Evolutionary conservation across 2,888 invertebrate species (phyloP), one percentile per base, ranked within the genome.

Genomic region (Escarpia spicata): DNA sequence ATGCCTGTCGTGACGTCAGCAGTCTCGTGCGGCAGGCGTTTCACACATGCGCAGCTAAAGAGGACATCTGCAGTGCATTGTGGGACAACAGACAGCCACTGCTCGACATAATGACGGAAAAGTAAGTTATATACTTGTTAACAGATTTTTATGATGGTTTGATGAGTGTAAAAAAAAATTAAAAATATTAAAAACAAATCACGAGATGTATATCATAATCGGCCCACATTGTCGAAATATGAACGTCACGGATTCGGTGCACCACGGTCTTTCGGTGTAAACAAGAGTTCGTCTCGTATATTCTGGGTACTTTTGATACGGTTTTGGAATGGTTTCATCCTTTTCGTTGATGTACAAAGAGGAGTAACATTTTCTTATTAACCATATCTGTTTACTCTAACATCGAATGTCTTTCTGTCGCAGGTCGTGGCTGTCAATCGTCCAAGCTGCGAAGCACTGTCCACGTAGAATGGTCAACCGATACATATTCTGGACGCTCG

Each of bases 51-150:
- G 75, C 75, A 26, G 75, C 75, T 6, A 75, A 75, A n/a, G 75
- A 75, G 26, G 75, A 75, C n/a, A 75, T 75, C 75, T 75, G 75
- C 75, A 75, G 26, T 75, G n/a, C 75, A 75, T 75, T 75, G 26
- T 75, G 75, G 75, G 75, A 75, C 19, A 75, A 75, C 75, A 75
- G 75, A n/a, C 75, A 75, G 75, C 75, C 75, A n/a, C 75, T 75
- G 6, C 75, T 75, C 75, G 75, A 19, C 19, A n/a, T 75, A 75
- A 75, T 75, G 75, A 75, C 75, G 75, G 75, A 75, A 75, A 75
- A 75, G 75, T 75, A 26, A 75, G 75, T 26, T 75, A 75, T 26
- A 26, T 6, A 75, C 3, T 75, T 75, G 37, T 37, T 37, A 37
- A 37, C 37, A 37, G 37, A 0, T 37, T 37, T 37, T 37, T 37